These are phyloP conservation scores for Caenorhabditis becei DNA, from an alignment of 2,888 invertebrate genomes.

Conservation along the genomic window DNA sequence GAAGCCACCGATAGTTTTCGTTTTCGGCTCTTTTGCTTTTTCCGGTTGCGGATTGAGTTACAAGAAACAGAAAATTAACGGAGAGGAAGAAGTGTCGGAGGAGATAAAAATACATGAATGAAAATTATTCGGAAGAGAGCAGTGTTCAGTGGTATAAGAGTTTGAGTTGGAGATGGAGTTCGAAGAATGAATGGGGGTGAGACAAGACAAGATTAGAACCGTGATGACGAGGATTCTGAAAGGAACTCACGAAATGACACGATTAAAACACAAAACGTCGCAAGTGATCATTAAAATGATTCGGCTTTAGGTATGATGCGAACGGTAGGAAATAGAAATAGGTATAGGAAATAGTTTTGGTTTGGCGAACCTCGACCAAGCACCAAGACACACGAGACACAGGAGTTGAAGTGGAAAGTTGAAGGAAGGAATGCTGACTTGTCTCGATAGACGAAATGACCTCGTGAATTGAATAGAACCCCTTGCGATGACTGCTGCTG, in stretches of 20 bases:
- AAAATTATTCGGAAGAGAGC: background rate
- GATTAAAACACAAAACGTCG: background rate
- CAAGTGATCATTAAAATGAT: background rate
- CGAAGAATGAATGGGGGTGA: constrained; percentile 1
- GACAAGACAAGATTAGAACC: background rate
- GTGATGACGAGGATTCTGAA: background rate
- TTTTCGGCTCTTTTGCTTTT: background rate
- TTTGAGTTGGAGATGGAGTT: background rate
- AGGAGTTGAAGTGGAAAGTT: background rate
- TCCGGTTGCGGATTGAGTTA: background rate
- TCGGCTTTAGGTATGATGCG: background rate
- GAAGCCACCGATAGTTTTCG: background rate
- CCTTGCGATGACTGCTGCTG: constrained; percentile 3
- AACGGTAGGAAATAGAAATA: too few relatives aligned
- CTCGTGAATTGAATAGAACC: constrained; percentile 21
- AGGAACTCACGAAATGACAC: background rate
- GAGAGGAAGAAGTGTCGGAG: background rate
- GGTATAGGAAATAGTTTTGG: background rate
- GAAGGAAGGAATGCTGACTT: constrained; percentile 1
- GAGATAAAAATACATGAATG: too few relatives aligned
- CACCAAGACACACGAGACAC: background rate
- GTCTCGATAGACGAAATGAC: constrained; percentile 17
- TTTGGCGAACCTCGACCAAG: too few relatives aligned
- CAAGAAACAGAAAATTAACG: background rate
- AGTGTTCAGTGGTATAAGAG: background rate